Evolutionary conservation across 2,888 invertebrate genomes (phyloP), one percentile per base, ranked within the genome.

Genomic region (Autographa gamma): DNA sequence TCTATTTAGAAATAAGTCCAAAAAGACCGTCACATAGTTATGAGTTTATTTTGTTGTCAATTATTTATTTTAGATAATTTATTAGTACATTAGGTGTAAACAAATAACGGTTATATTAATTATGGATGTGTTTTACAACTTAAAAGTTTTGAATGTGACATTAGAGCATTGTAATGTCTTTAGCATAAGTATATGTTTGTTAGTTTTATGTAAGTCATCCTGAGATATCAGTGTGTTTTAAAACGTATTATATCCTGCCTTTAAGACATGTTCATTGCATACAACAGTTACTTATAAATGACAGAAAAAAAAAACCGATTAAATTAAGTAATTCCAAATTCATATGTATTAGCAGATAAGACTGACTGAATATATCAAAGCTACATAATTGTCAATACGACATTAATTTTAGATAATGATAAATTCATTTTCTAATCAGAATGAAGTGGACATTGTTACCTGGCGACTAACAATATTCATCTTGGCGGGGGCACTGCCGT

Each of bases 351-450:
- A 83, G 84, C 71, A 52, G 75, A 79, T 73, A 84, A 82, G 82
- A 82, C 82, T 82, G 82, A 82, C 71, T 82, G 65, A 77, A 77
- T 71, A 81, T 81, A 83, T 83, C 81, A 80, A 82, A 68, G 62
- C 68, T 63, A 76, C 65, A 75, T 32, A 71, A 69, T 67, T 68
- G 52, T 64, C 74, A 69, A 80, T 77, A 72, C 65, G 76, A 76
- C 67, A 79, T 63, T 79, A 71, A 75, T 63, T 70, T 79, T 76
- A 76, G 41, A 67, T 31, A 75, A 48, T 61, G 48, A 67, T 19
- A 75, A 32, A 59, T 60, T 60, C 67, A 66, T 58, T 59, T 58
- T 62, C 73, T 73, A 63, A 72, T 41, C 7, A 8, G 19, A 54
- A 58, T 66, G 68, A 61, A 66, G 14, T 76, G 58, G 52, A 73